These are phyloP conservation scores for Agelas oroides DNA, from an alignment of 37 sponge, comb jelly and placozoan genomes.

Conservation along the genomic window DNA sequence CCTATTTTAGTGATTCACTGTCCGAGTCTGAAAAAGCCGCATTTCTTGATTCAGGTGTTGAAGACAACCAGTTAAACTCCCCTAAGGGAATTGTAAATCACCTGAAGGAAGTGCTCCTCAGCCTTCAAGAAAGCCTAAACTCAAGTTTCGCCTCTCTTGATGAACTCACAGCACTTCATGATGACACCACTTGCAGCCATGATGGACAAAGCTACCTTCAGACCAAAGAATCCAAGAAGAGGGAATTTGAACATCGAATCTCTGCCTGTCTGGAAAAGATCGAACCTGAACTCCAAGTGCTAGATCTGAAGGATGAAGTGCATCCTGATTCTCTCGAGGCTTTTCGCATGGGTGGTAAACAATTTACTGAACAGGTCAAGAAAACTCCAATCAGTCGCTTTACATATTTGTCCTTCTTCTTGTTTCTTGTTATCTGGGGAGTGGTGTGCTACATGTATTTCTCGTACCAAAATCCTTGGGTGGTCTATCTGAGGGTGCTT, in stretches of 20 bases:
- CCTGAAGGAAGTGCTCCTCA: neutral
- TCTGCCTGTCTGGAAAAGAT: neutral
- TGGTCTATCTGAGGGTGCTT: slow-evolving; percentile 57
- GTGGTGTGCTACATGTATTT: slow-evolving; percentile 21
- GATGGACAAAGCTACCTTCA: no score
- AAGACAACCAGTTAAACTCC: neutral
- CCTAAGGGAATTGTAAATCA: neutral
- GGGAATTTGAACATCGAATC: neutral
- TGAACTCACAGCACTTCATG: neutral
- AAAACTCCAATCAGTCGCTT: neutral
- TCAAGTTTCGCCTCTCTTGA: slow-evolving; percentile 3
- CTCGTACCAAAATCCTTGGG: slow-evolving; percentile 21
- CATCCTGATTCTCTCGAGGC: neutral
- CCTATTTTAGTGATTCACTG: no score
- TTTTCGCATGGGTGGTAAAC: neutral
- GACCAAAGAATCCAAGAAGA: neutral
- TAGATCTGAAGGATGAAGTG: neutral
- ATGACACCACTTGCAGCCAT: neutral
- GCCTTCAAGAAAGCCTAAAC: slow-evolving; percentile 1
- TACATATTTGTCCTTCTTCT: neutral
- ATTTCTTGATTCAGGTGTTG: neutral
- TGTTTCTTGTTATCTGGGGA: slow-evolving; percentile 2
- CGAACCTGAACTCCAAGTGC: neutral
- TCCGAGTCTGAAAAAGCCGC: no score
- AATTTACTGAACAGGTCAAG: neutral